Conservation (phyloP, 2,113 vertebrate species). For the Eretmochelys imbricata region DNA sequence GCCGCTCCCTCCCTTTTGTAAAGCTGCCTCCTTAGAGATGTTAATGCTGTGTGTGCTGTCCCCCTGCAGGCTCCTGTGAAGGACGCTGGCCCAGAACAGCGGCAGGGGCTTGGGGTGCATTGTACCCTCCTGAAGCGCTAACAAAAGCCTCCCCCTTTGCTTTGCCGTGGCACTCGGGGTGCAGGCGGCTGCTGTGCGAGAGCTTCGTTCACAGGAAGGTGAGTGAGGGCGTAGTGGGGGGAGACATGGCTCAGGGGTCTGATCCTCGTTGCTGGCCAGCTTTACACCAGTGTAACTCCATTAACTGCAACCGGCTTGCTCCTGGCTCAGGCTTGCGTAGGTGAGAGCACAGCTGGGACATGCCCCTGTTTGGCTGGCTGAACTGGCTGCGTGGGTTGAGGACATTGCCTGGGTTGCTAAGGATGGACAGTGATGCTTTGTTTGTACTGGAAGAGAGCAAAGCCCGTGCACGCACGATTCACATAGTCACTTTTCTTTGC, state of each 20-base stretch:
- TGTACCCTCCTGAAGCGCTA: not conserved
- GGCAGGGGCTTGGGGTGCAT: not conserved
- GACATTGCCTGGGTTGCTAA: not conserved
- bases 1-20: not conserved
- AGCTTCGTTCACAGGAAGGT: constrained; percentile 43
- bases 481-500: not conserved
- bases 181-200: constrained; percentile 4
- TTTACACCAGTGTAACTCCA: not conserved
- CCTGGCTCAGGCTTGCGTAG: not conserved
- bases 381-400: not conserved
- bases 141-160: constrained; percentile 51
- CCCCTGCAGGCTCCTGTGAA: not conserved
- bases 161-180: constrained; percentile 24
- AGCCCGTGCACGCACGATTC: not conserved
- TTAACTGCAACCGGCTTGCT: not conserved
- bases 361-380: not conserved
- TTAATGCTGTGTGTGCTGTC: constrained; percentile 36
- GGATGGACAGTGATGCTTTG: not conserved
- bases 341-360: not conserved
- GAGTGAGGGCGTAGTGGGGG: not conserved
- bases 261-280: not conserved
- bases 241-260: not conserved
- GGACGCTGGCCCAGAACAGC: constrained; percentile 31
- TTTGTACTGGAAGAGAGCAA: not conserved
- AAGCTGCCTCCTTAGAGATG: constrained; percentile 27